A percentile compares a stretch with the other conserved stretches of the same genome.
Conservation (phyloP, 2,888 invertebrate genomes). For the Eristalis intricaria region DNA sequence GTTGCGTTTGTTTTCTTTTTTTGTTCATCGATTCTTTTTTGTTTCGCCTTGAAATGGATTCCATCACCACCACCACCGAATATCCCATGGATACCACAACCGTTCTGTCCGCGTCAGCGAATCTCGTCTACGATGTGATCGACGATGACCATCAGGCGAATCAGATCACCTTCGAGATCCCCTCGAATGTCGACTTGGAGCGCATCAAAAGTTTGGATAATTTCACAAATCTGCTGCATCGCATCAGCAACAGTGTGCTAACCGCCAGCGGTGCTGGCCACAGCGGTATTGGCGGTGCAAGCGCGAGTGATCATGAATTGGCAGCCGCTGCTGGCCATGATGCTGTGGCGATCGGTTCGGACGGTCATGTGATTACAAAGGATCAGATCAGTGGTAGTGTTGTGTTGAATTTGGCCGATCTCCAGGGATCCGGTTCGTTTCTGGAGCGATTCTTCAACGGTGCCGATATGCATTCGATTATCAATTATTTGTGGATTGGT, state of each 20-base stretch:
- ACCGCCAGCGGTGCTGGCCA: constrained; percentile 56
- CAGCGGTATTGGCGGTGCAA: neutral
- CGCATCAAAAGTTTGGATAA: constrained; percentile 79
- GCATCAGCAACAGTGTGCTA: constrained; percentile 75
- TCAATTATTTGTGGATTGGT: constrained; percentile 81
- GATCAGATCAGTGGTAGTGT: constrained; percentile 80
- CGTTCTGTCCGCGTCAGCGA: constrained; percentile 58
- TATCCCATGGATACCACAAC: constrained; percentile 63
- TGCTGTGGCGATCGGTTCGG: constrained; percentile 66
- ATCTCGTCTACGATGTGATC: constrained; percentile 69
- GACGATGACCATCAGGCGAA: constrained; percentile 78
- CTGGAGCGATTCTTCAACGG: constrained; percentile 77
- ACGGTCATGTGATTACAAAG: constrained; percentile 77
- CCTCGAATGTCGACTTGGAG: constrained; percentile 79
- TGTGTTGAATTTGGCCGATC: constrained; percentile 78
- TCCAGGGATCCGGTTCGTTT: constrained; percentile 73
- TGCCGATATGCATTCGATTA: constrained; percentile 79
- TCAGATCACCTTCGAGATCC: constrained; percentile 80
- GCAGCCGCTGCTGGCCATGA: constrained; percentile 28
- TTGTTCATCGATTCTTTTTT: constrained; percentile 5
- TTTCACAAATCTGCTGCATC: constrained; percentile 79
- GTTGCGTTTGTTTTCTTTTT: constrained; percentile 22
- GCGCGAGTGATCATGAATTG: constrained; percentile 46
- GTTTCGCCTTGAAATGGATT: constrained; percentile 40
- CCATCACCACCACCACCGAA: constrained; percentile 58